Evolutionary conservation across 2,113 vertebrate species (phyloP), one percentile per base, ranked within the genome.

Genomic region (Triplophysa siluroides): DNA sequence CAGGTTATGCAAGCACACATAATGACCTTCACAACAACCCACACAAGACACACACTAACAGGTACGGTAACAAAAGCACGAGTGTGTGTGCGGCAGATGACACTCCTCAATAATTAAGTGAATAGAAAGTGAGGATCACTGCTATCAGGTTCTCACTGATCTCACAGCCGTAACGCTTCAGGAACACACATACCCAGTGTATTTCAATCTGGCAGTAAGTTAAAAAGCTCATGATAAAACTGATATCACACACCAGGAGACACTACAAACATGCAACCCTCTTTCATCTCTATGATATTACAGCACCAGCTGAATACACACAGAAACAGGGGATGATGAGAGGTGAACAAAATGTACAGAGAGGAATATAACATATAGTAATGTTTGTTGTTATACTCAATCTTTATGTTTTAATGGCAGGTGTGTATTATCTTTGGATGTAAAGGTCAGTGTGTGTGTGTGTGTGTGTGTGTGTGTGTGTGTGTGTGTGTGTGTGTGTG

Each of bases 51-150:
- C 14, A 45, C 33, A 50, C 16, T 13, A 23, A 72, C 47, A 18
- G 67, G 56, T 71, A 65, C 24, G 24, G 63, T 79, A 38, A 64
- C 29, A 26, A 52, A 47, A 52, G 41, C 45, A 24, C 6, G 19
- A 54, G 76, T 50, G 76, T 52, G 64, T 74, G 67, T 80, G 52
- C 65, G 52, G 72, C 24, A 33, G 50, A 13, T 67, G 62, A 69
- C 2, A 10, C 79, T 43, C 52, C 69, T 66, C 29, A 78, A 58
- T 80, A 60, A 83, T 79, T 79, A 63, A 81, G 11, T 23, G 26
- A 66, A 77, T 21, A 77, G 45, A 77, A 76, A 54, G 74, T 77
- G 60, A 77, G 75, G 45, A 65, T 77, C 12, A 38, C 43, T 24
- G 43, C 45, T 54, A 65, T 65, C 24, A 18, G 29, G 19, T 29